Conservation (phyloP, 2,113 vertebrate species). For the Bothrops jararaca region DNA sequence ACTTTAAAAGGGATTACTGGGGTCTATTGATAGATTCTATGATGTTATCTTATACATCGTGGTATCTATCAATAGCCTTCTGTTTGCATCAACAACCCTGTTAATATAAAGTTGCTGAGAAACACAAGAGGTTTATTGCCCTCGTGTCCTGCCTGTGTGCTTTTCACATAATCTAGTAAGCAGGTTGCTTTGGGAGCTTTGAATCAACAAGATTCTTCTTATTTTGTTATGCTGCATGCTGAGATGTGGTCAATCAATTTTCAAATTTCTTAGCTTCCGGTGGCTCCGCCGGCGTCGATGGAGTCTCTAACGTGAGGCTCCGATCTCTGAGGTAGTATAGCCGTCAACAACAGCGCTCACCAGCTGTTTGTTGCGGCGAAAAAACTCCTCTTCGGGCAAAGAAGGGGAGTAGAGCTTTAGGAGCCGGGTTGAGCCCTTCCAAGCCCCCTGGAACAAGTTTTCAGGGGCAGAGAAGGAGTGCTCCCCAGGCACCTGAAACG, state of each 20-base stretch:
- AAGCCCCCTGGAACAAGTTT: too few species aligned
- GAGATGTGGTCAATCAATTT: background rate
- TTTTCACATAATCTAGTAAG: background rate
- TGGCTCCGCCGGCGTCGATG: too few species aligned
- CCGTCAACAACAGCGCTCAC: too few species aligned
- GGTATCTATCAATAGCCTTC: background rate
- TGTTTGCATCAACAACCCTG: background rate
- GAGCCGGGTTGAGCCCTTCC: too few species aligned
- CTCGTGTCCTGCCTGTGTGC: background rate
- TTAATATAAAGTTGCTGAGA: background rate
- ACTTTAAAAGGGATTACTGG: background rate
- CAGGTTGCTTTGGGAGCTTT: background rate
- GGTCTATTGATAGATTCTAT: background rate
- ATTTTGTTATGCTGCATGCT: background rate
- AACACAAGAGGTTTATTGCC: background rate
- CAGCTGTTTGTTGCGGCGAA: too few species aligned
- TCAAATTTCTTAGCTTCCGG: slow-evolving; percentile 1
- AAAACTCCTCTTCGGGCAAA: too few species aligned
- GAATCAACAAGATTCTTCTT: background rate
- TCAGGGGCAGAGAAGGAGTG: too few species aligned
- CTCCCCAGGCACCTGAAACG: too few species aligned
- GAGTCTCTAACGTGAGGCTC: too few species aligned
- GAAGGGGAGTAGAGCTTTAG: too few species aligned
- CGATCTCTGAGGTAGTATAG: too few species aligned
- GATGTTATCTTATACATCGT: background rate